Conservation (phyloP, 2,113 vertebrate genomes). For the Bujurquina vittata region DNA sequence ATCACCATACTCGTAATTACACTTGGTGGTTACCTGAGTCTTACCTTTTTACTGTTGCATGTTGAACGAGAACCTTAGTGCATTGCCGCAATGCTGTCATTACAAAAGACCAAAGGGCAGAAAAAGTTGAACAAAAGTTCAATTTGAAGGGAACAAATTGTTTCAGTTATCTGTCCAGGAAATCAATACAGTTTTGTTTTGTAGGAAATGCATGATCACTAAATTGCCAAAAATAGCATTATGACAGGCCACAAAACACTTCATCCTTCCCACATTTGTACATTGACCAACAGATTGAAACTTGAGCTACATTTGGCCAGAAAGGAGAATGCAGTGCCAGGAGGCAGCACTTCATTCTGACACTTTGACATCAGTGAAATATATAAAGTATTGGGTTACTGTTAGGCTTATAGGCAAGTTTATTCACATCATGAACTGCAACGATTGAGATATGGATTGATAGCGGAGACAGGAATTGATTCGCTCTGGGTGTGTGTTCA, state of each 20-base stretch:
- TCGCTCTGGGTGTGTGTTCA: constrained; percentile 54
- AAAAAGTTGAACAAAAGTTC: constrained; percentile 12
- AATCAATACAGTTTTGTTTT: constrained; percentile 36
- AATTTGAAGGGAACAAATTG: constrained; percentile 21
- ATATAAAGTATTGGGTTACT: constrained; percentile 78
- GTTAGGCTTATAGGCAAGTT: constrained; percentile 66
- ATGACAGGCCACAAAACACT: constrained; percentile 52
- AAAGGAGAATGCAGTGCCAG: constrained; percentile 61
- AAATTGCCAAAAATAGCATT: constrained; percentile 59
- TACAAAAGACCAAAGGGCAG: neutral
- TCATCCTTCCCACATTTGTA: constrained; percentile 63
- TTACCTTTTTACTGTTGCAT: constrained; percentile 41
- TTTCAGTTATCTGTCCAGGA: constrained; percentile 16
- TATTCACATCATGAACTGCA: constrained; percentile 77
- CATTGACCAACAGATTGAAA: constrained; percentile 65
- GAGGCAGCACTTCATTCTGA: constrained; percentile 74
- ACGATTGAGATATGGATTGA: constrained; percentile 82
- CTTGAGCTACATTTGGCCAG: constrained; percentile 59
- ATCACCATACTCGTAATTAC: constrained; percentile 77
- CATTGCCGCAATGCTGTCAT: neutral
- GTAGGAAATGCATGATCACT: constrained; percentile 26
- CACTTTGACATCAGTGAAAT: constrained; percentile 77
- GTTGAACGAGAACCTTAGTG: constrained; percentile 30
- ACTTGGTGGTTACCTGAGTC: constrained; percentile 72
- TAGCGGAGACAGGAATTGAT: constrained; percentile 84